Conservation (phyloP, 2,113 vertebrate species). For the Cavia porcellus region DNA sequence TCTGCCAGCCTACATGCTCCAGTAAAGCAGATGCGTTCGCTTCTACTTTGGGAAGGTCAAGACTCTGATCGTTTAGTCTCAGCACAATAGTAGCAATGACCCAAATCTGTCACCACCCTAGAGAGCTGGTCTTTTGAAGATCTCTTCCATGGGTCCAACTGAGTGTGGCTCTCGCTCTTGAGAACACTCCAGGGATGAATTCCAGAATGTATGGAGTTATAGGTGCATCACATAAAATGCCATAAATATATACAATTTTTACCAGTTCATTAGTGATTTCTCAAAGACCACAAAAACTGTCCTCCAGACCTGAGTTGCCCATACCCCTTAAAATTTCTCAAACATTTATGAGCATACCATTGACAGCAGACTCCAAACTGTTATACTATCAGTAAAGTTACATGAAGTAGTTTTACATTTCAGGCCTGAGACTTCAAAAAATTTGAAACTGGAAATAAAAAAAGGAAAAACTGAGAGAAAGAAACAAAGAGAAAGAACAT, state of each 20-base stretch:
- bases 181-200: not conserved
- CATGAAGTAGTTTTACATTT: not conserved
- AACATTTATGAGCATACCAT: not conserved
- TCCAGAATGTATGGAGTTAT: not conserved
- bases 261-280: not conserved
- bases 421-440: not conserved
- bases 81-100: not conserved
- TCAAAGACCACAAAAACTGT: not conserved
- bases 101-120: not conserved
- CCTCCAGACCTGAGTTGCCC: not conserved
- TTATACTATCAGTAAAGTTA: not conserved
- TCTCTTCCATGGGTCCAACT: not conserved
- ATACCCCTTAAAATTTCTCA: not conserved
- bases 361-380: not conserved
- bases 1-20: not conserved
- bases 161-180: not conserved
- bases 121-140: not conserved
- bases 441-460: not conserved
- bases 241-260: not conserved
- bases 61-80: not conserved
- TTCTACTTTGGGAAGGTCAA: not conserved
- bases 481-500: not conserved
- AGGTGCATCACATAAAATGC: not conserved
- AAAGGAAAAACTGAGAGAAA: not conserved
- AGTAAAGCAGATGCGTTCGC: not conserved